phyloP scores from a whole-genome alignment of 1,140 invertebrate species.

The Drosophila teissieri region DNA sequence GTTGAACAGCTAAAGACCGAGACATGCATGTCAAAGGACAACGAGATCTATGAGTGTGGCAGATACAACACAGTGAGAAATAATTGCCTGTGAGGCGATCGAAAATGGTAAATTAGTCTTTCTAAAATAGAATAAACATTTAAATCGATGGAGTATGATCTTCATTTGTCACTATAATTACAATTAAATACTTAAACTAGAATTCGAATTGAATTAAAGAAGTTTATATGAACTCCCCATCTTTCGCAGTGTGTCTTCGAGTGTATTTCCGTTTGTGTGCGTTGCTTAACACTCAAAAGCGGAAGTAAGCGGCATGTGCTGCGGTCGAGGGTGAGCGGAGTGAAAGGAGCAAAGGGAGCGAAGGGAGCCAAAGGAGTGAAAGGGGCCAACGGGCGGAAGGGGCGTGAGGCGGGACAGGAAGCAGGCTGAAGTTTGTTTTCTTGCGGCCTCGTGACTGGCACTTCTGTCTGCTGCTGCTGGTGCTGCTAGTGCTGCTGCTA shows the following conservation, averaged over 20 bases:
- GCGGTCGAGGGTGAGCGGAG: constrained; percentile 55
- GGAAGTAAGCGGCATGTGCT: constrained; percentile 76
- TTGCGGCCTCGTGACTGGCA: constrained; percentile 76
- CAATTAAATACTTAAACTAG: no score
- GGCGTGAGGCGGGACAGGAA: constrained; percentile 32
- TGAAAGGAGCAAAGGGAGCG: neutral
- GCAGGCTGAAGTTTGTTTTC: constrained; percentile 74
- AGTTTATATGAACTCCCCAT: no score
- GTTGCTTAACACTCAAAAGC: constrained; percentile 80
- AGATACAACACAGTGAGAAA: neutral
- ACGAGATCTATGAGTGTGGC: constrained; percentile 30
- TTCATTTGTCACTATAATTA: no score
- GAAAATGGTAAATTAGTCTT: no score
- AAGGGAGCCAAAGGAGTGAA: constrained; percentile 3
- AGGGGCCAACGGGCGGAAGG: neutral
- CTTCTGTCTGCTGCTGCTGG: constrained; percentile 44
- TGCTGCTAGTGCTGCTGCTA: constrained; percentile 4
- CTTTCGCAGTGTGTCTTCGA: constrained; percentile 14
- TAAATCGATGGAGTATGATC: no score
- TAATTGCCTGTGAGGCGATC: no score
- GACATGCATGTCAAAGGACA: constrained; percentile 81
- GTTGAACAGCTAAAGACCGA: constrained; percentile 66
- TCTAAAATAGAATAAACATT: no score
- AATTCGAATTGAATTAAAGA: no score
- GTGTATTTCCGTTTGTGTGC: constrained; percentile 40